These are phyloP conservation scores for Heliconius ethilla DNA, from an alignment of 2,888 invertebrate genomes.

Conservation along the genomic window DNA sequence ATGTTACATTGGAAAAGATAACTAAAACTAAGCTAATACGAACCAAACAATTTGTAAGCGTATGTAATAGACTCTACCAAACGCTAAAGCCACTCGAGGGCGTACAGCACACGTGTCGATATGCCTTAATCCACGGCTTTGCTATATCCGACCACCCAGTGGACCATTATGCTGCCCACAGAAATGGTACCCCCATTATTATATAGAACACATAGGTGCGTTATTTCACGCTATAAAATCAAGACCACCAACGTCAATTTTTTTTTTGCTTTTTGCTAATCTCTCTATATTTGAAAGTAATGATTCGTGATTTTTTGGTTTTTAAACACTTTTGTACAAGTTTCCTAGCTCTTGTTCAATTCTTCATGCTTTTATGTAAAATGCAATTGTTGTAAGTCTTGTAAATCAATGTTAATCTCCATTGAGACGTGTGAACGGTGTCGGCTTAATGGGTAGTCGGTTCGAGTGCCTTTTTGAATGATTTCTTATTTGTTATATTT, in stretches of 20 bases:
- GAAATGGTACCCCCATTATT: constrained; percentile 74
- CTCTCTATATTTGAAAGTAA: constrained; percentile 67
- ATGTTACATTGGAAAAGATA: neutral
- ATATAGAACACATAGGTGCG: constrained; percentile 71
- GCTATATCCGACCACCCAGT: constrained; percentile 78
- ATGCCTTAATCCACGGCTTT: constrained; percentile 74
- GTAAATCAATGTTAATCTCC: constrained; percentile 26
- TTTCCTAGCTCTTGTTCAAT: constrained; percentile 4
- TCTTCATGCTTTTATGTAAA: constrained; percentile 14
- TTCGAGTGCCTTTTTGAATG: neutral
- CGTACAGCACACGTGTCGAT: constrained; percentile 77
- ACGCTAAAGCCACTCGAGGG: constrained; percentile 70
- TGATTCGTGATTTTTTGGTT: constrained; percentile 77
- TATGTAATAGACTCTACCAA: constrained; percentile 18
- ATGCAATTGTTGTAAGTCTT: constrained; percentile 18
- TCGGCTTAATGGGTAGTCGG: neutral
- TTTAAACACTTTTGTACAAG: constrained; percentile 48
- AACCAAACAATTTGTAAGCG: constrained; percentile 10
- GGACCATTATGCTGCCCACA: constrained; percentile 70
- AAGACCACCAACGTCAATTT: constrained; percentile 73
- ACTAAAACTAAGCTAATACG: neutral
- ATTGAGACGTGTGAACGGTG: constrained; percentile 15
- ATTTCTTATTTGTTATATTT: neutral
- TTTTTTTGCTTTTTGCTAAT: constrained; percentile 56
- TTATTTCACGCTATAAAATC: constrained; percentile 74